Evolutionary conservation across 2,113 vertebrate genomes (phyloP).

Genomic region (Colistium nudipinnis): DNA sequence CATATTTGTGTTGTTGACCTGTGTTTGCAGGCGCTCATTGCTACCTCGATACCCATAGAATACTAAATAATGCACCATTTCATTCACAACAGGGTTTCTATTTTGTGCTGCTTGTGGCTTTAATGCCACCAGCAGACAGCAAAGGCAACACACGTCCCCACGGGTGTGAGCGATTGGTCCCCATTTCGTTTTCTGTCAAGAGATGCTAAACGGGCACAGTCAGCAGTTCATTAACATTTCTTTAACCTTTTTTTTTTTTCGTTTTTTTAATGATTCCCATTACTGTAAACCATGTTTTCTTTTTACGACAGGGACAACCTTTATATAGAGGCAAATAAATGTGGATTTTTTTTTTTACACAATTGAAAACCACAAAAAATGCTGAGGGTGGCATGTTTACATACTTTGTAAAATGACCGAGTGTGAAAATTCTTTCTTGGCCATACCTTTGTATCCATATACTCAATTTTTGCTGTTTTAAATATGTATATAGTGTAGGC

Average conservation of each 20-base stretch:
- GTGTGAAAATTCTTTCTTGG: conserved; percentile 18
- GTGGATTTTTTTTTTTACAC: neutral
- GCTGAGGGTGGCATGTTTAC: neutral
- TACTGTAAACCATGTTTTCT: neutral
- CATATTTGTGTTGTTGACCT: too few relatives aligned
- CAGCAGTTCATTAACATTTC: conserved; percentile 2
- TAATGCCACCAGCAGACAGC: too few relatives aligned
- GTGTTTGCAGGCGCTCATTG: too few relatives aligned
- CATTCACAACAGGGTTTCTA: too few relatives aligned
- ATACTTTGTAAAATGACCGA: neutral
- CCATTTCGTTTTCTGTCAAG: neutral
- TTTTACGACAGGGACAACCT: too few relatives aligned
- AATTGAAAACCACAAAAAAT: too few relatives aligned
- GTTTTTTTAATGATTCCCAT: conserved; percentile 3
- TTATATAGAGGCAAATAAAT: too few relatives aligned
- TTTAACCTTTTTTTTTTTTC: neutral
- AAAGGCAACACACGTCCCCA: too few relatives aligned
- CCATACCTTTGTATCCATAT: conserved; percentile 45
- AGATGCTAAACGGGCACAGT: neutral
- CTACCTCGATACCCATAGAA: too few relatives aligned
- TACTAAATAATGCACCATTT: too few relatives aligned
- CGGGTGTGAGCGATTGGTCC: too few relatives aligned
- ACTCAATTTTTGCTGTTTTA: conserved; percentile 30
- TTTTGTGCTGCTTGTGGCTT: too few relatives aligned
- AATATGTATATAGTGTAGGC: conserved; percentile 12